Evolutionary conservation across 2,888 invertebrate genomes (phyloP).

Genomic region (Tiliacea aurago): DNA sequence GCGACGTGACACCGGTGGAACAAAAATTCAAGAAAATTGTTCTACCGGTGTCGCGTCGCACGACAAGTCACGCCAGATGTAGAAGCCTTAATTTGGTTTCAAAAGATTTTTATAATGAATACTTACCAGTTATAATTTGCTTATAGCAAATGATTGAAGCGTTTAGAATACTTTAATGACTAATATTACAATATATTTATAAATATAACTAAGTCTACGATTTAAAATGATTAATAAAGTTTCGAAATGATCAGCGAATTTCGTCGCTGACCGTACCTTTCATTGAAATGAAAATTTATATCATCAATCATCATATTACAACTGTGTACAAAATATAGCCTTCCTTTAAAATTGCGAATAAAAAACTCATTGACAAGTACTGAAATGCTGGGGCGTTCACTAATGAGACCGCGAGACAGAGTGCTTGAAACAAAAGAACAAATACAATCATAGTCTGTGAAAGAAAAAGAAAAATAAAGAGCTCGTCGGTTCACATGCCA

Average conservation of each 20-base stretch:
- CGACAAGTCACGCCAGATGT: no score
- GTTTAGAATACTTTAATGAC: not conserved
- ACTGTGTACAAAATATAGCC: not conserved
- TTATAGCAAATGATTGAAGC: not conserved
- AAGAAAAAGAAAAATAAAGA: slow-evolving; percentile 7
- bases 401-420: slow-evolving; percentile 25
- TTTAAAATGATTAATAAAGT: not conserved
- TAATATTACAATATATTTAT: not conserved
- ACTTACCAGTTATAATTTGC: slow-evolving; percentile 2
- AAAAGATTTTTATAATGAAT: no score
- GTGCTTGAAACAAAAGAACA: slow-evolving; percentile 36
- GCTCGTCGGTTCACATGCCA: not conserved
- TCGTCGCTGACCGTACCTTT: not conserved
- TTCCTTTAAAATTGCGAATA: not conserved
- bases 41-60: no score
- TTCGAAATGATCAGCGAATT: not conserved
- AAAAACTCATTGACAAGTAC: slow-evolving; percentile 2
- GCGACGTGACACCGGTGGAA: no score
- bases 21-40: no score
- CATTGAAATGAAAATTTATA: not conserved
- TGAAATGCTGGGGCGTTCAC: not conserved
- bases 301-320: not conserved
- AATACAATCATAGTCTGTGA: slow-evolving; percentile 19
- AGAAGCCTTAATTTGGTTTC: no score
- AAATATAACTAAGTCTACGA: not conserved